Evolutionary conservation across 2,113 vertebrate species (phyloP).

Genomic region (Tenrec ecaudatus): DNA sequence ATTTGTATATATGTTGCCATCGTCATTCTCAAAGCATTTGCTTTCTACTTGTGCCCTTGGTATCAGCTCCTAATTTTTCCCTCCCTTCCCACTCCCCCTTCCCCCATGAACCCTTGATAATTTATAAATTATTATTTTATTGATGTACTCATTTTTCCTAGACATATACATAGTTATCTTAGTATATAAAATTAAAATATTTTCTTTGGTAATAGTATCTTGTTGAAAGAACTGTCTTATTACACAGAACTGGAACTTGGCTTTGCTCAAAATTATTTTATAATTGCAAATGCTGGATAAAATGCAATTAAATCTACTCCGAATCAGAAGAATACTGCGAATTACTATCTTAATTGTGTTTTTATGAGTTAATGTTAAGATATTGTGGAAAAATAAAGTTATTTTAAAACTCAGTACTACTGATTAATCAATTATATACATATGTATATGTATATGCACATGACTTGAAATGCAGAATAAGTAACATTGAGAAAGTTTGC

Average conservation of each 20-base stretch:
- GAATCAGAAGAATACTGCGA: constrained; percentile 21
- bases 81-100: too few species aligned
- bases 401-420: constrained; percentile 30
- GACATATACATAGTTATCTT: not conserved
- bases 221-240: not conserved
- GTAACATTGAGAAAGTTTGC: constrained; percentile 24
- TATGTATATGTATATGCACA: not conserved
- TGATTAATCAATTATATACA: not conserved
- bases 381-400: not conserved
- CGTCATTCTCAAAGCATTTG: too few species aligned
- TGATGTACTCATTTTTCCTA: not conserved
- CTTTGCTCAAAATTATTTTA: not conserved
- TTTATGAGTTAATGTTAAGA: constrained; percentile 36
- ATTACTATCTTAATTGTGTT: not conserved
- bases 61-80: too few species aligned
- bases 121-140: too few species aligned
- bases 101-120: too few species aligned
- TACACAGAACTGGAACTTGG: not conserved
- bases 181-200: not conserved
- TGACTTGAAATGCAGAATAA: not conserved
- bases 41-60: too few species aligned
- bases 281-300: constrained; percentile 15
- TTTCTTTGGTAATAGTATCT: not conserved
- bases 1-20: too few species aligned
- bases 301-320: not conserved